These are phyloP conservation scores for Rhabditoides inermis DNA, from an alignment of 2,888 invertebrate genomes.

Conservation along the genomic window DNA sequence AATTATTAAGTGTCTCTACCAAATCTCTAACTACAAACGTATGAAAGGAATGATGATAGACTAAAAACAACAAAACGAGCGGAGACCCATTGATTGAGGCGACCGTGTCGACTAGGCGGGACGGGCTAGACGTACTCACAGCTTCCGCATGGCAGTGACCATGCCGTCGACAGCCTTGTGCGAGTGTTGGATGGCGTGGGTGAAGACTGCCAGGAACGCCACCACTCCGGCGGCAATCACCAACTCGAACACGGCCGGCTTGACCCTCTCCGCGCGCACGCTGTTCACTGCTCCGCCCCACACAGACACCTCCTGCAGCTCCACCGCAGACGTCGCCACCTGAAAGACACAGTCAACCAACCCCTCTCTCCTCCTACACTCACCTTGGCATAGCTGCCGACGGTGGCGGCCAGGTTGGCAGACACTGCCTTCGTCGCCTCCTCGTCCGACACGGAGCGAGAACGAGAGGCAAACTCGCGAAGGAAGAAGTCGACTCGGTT, in stretches of 20 bases:
- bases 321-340: conserved; percentile 16
- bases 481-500: too few relatives aligned
- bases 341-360: conserved; percentile 2
- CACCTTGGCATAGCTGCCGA: conserved; percentile 9
- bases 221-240: conserved; percentile 78
- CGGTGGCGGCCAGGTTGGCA: conserved; percentile 23
- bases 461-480: conserved; percentile 23
- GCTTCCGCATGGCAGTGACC: too few relatives aligned
- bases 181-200: too few relatives aligned
- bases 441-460: conserved; percentile 25
- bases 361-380: not conserved
- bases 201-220: conserved; percentile 75
- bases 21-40: too few relatives aligned
- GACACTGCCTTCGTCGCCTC: conserved; percentile 21
- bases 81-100: too few relatives aligned
- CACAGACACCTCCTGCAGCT: conserved; percentile 17
- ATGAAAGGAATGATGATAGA: too few relatives aligned
- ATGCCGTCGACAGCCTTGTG: too few relatives aligned
- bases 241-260: conserved; percentile 94
- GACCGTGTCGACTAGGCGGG: too few relatives aligned
- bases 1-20: too few relatives aligned
- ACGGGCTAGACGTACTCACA: too few relatives aligned
- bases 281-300: conserved; percentile 18
- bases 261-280: conserved; percentile 54
- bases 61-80: too few relatives aligned